A percentile compares a stretch with the other conserved stretches of the same genome.
These are phyloP conservation scores for Tragopan temminckii DNA, from an alignment of 2,797 vertebrate species.

Conservation along the genomic window DNA sequence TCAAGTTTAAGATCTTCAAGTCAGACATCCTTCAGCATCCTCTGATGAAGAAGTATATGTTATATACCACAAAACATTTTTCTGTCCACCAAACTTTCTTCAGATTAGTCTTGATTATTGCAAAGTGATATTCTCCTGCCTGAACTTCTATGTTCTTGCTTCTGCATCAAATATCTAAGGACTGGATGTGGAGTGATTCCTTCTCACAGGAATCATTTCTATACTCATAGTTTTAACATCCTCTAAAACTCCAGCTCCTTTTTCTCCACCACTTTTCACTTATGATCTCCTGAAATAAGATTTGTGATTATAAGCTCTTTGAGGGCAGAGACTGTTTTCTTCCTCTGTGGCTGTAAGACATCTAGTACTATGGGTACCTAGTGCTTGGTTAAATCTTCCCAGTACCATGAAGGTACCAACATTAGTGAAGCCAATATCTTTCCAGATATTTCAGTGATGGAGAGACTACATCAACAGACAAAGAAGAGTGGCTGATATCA, in stretches of 20 bases:
- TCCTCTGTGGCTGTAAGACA: neutral
- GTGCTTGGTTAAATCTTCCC: neutral
- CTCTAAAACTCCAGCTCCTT: neutral
- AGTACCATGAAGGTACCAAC: neutral
- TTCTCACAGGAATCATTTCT: neutral
- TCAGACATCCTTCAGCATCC: neutral
- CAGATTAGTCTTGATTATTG: neutral
- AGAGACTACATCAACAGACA: neutral
- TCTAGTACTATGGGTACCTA: accelerated
- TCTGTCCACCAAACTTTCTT: neutral
- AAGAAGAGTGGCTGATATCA: neutral
- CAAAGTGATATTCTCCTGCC: accelerated
- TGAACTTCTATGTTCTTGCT: neutral
- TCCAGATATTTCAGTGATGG: neutral
- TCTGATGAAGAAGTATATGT: neutral
- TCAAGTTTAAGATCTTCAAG: neutral
- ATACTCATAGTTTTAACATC: neutral
- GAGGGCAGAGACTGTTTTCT: accelerated
- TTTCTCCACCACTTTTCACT: neutral
- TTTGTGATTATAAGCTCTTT: neutral
- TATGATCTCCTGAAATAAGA: neutral
- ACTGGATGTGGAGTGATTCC: neutral
- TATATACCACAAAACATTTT: neutral
- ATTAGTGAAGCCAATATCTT: neutral
- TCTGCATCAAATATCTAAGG: accelerated